These are phyloP conservation scores for Cydia amplana DNA, from an alignment of 1,140 invertebrate species.

Conservation along the genomic window DNA sequence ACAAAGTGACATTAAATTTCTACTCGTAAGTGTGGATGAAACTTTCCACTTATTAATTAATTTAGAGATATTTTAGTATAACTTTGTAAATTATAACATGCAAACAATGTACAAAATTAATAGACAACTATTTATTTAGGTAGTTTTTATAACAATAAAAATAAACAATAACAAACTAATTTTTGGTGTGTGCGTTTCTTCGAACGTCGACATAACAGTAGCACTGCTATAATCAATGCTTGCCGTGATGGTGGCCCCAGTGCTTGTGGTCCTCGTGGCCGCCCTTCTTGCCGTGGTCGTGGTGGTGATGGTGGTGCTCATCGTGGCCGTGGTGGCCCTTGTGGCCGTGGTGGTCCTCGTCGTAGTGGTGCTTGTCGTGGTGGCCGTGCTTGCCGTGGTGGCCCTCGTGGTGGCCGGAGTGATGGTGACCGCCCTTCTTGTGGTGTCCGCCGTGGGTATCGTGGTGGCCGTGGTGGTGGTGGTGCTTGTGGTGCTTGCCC, in stretches of 20 bases:
- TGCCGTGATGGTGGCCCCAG: conserved; percentile 79
- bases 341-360: conserved; percentile 81
- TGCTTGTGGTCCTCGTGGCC: conserved; percentile 83
- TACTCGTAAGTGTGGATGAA: too few species aligned
- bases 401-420: conserved; percentile 81
- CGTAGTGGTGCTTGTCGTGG: conserved; percentile 82
- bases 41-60: too few species aligned
- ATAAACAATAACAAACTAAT: conserved; percentile 59
- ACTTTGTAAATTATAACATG: neutral
- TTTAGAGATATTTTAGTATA: too few species aligned
- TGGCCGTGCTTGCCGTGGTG: conserved; percentile 82
- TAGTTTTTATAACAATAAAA: conserved; percentile 56
- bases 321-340: conserved; percentile 84
- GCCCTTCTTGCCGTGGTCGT: conserved; percentile 84
- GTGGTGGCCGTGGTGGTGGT: conserved; percentile 81
- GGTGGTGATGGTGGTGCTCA: conserved; percentile 82
- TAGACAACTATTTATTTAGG: conserved; percentile 50
- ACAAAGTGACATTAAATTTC: too few species aligned
- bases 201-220: conserved; percentile 4
- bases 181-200: conserved; percentile 47
- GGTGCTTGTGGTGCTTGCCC: conserved; percentile 82
- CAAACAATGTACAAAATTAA: neutral
- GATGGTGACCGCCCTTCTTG: conserved; percentile 82
- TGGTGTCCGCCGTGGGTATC: conserved; percentile 80
- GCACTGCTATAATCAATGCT: conserved; percentile 50